Evolutionary conservation across 2,113 vertebrate genomes (phyloP).

Genomic region (Pteruthius melanotis): DNA sequence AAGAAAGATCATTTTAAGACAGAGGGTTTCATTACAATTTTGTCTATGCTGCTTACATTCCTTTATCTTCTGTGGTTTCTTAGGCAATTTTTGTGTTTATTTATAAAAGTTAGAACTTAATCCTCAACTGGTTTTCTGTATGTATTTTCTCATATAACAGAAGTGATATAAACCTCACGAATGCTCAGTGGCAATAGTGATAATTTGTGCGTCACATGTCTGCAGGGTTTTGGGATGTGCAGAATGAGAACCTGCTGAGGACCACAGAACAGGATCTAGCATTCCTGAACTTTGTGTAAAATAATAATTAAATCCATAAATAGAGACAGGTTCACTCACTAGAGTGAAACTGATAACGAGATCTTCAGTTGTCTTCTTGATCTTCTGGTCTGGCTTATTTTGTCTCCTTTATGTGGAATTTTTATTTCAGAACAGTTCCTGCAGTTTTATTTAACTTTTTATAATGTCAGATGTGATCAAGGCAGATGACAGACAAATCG

Average conservation of each 20-base stretch:
- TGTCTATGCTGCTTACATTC: background rate
- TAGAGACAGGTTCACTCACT: background rate
- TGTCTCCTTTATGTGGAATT: background rate
- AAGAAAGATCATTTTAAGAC: background rate
- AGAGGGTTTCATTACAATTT: background rate
- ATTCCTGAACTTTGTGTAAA: background rate
- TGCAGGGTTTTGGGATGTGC: background rate
- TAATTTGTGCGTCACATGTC: background rate
- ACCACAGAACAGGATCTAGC: background rate
- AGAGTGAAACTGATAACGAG: background rate
- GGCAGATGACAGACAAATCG: background rate
- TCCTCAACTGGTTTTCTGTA: background rate
- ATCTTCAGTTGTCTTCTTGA: background rate
- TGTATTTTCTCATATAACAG: background rate
- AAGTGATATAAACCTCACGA: background rate
- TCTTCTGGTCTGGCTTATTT: background rate
- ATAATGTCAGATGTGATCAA: background rate
- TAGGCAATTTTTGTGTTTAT: background rate
- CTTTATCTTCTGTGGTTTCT: background rate
- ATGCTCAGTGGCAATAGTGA: background rate
- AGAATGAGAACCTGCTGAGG: background rate
- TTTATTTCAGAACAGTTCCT: background rate
- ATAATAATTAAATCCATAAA: background rate
- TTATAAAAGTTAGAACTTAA: background rate
- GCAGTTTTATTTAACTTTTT: background rate